phyloP scores from a whole-genome alignment of 1,140 invertebrate species.

The Littorina saxatilis region DNA sequence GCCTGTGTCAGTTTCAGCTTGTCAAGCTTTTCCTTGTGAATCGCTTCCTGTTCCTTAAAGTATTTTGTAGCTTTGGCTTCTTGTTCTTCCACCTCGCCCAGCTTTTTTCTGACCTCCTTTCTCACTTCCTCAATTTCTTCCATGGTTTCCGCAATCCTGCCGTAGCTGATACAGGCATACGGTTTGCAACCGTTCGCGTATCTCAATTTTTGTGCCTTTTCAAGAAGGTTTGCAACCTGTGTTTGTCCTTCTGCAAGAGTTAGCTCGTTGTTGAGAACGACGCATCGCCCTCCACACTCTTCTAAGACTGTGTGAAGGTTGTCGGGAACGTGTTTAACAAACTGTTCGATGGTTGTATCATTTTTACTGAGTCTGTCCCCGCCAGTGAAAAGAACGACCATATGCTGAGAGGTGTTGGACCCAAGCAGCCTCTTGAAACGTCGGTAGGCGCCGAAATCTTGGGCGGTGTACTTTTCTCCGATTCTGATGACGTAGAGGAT shows the following conservation, averaged over 20 bases:
- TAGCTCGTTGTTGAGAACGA: slow-evolving; percentile 1
- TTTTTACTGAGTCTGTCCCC: background rate
- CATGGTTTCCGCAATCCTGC: background rate
- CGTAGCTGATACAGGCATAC: background rate
- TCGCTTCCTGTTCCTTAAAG: background rate
- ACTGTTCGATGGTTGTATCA: background rate
- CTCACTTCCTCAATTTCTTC: background rate
- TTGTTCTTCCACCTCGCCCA: background rate
- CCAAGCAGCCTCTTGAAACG: background rate
- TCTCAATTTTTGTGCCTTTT: background rate
- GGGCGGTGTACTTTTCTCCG: background rate
- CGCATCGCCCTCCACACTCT: background rate
- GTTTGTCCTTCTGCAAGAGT: no score
- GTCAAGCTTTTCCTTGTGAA: background rate
- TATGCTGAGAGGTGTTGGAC: background rate
- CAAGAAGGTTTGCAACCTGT: no score
- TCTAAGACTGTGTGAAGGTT: background rate
- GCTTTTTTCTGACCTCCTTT: background rate
- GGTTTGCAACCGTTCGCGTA: background rate
- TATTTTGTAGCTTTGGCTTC: background rate
- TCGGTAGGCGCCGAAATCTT: background rate
- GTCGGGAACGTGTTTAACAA: background rate
- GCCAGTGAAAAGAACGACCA: background rate
- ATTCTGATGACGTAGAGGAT: background rate
- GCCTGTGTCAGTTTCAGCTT: background rate